These are phyloP conservation scores for Phengaris arion DNA, from an alignment of 2,888 invertebrate species.

Conservation along the genomic window DNA sequence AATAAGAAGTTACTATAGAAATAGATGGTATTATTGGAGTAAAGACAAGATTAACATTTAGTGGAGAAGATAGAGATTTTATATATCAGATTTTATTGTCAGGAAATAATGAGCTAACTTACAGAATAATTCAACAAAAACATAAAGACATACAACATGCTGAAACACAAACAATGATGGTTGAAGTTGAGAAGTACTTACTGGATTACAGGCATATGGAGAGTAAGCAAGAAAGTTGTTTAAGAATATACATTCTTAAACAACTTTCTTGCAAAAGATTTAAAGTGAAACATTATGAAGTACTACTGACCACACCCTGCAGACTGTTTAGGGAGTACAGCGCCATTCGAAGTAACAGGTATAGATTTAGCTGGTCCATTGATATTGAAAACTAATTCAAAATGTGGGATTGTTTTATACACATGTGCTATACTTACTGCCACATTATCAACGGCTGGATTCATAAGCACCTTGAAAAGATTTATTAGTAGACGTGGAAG, in stretches of 20 bases:
- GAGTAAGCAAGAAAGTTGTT: background rate
- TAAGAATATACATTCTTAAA: too few species aligned
- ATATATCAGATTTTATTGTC: background rate
- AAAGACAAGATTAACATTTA: too few species aligned
- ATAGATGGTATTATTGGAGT: too few species aligned
- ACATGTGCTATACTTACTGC: too few species aligned
- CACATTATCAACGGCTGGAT: too few species aligned
- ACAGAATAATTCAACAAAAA: background rate
- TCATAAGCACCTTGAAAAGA: too few species aligned
- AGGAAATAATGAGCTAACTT: background rate
- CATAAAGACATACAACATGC: background rate
- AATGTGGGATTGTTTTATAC: too few species aligned
- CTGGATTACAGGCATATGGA: background rate
- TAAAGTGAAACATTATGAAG: background rate
- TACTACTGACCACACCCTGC: background rate
- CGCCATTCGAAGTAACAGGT: background rate
- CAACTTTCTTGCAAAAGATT: background rate
- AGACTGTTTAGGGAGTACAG: background rate
- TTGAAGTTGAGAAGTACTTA: background rate
- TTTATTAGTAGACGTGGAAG: too few species aligned
- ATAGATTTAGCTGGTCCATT: too few species aligned
- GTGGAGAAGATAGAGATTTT: background rate
- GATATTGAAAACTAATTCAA: too few species aligned
- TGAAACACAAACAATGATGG: slow-evolving; percentile 1
- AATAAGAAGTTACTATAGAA: too few species aligned